A percentile compares a stretch with the other conserved stretches of the same genome.
phyloP scores from a whole-genome alignment of 2,888 invertebrate genomes.

The Ormyrus pomaceus region DNA sequence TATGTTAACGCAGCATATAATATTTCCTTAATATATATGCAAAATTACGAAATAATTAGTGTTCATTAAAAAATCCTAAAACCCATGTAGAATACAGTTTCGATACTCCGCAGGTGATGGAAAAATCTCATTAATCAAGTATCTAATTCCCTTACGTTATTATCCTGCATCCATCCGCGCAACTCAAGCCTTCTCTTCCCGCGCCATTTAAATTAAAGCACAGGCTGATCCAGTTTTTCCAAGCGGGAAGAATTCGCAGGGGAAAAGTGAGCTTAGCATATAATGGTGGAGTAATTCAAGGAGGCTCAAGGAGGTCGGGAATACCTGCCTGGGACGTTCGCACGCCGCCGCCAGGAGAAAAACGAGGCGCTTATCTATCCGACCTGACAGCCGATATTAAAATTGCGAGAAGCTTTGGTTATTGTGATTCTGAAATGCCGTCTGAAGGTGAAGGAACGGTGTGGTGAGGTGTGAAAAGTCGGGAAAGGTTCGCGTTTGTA shows the following conservation, averaged over 20 bases:
- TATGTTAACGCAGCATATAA: no score
- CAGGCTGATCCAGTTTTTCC: conserved; percentile 18
- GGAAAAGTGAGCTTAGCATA: conserved; percentile 35
- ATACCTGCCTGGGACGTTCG: conserved; percentile 37
- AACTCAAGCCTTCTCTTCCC: background rate
- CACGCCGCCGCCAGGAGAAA: background rate
- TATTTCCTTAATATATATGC: no score
- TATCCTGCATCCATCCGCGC: background rate
- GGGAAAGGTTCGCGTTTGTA: no score
- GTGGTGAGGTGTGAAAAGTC: no score
- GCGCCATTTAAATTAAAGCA: background rate
- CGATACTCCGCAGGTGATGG: background rate
- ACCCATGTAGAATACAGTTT: background rate
- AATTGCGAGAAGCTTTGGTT: no score
- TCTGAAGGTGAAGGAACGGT: no score
- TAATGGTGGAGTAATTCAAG: conserved; percentile 37
- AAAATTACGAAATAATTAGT: no score
- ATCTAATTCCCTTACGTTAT: no score
- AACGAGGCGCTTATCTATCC: background rate
- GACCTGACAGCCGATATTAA: no score
- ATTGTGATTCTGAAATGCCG: no score
- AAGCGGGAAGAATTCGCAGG: background rate
- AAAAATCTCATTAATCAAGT: no score
- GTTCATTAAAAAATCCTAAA: no score
- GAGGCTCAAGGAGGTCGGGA: conserved; percentile 32